Conservation (phyloP, 1,140 invertebrate species). For the Asbolus verrucosus region DNA sequence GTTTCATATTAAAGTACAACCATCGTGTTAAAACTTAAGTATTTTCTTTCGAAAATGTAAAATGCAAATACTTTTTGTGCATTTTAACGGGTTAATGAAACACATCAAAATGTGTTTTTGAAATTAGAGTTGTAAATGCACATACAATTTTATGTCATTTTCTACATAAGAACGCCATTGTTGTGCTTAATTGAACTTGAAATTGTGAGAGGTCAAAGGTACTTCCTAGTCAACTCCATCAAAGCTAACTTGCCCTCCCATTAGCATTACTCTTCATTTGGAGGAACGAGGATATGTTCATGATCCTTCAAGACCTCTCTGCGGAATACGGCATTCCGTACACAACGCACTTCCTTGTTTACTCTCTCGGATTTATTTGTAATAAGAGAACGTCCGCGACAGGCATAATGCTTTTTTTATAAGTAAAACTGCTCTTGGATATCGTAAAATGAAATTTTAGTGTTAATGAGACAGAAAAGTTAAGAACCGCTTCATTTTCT, state of each 20-base stretch:
- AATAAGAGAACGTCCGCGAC: neutral
- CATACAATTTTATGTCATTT: conserved; percentile 11
- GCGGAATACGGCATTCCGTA: neutral
- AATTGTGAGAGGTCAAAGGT: conserved; percentile 20
- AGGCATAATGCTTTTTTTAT: neutral
- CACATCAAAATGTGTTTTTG: neutral
- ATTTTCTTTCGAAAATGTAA: too few relatives aligned
- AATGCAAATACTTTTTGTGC: too few relatives aligned
- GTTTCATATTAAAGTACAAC: too few relatives aligned
- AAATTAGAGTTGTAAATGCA: conserved; percentile 5
- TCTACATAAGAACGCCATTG: neutral
- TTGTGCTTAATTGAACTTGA: conserved; percentile 8
- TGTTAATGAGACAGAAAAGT: too few relatives aligned
- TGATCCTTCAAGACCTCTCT: conserved; percentile 14
- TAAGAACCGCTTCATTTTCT: too few relatives aligned
- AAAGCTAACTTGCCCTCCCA: conserved; percentile 17
- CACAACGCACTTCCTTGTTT: neutral
- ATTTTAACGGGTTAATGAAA: too few relatives aligned
- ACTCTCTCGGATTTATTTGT: conserved; percentile 14
- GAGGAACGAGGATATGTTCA: conserved; percentile 14
- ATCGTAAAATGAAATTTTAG: too few relatives aligned
- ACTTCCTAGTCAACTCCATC: conserved; percentile 15
- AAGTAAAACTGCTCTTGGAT: neutral
- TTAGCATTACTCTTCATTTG: conserved; percentile 32
- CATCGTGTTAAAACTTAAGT: too few relatives aligned